Evolutionary conservation across 2,797 vertebrate genomes (phyloP).

Genomic region (Hippocampus kuda): DNA sequence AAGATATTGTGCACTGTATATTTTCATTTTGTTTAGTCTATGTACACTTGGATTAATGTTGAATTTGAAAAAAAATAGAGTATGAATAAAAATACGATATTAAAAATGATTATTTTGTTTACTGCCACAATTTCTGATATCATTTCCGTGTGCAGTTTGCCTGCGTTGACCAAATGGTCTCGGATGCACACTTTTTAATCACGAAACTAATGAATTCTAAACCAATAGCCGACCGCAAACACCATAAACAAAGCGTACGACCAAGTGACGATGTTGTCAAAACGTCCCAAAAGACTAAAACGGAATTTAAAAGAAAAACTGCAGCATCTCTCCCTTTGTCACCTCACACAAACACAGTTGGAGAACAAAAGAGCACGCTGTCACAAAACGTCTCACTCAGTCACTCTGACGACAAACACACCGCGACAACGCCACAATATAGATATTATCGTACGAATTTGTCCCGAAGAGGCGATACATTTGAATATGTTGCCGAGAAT

Average conservation of each 20-base stretch:
- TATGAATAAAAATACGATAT: neutral
- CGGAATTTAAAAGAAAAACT: constrained; percentile 1
- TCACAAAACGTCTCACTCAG: constrained; percentile 32
- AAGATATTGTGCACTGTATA: neutral
- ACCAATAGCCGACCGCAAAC: neutral
- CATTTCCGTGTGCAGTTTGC: neutral
- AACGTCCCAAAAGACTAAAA: constrained; percentile 12
- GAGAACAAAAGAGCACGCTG: constrained; percentile 65
- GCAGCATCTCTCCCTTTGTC: constrained; percentile 33
- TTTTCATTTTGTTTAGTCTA: neutral
- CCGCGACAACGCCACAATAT: neutral
- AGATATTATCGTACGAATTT: neutral
- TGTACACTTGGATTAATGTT: neutral
- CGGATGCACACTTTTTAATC: neutral
- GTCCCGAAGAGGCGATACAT: neutral
- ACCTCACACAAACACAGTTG: constrained; percentile 27
- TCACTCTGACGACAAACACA: constrained; percentile 35
- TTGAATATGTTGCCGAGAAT: neutral
- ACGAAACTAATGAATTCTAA: neutral
- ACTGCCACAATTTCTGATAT: neutral
- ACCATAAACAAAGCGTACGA: neutral
- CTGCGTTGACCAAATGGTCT: neutral
- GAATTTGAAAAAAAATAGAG: neutral
- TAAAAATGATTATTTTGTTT: neutral
- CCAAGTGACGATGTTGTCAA: neutral